Percentiles rank a stretch among this genome's conserved stretches.
These are phyloP conservation scores for Aplidium turbinatum DNA, from an alignment of 23 tunicate species.

Conservation along the genomic window DNA sequence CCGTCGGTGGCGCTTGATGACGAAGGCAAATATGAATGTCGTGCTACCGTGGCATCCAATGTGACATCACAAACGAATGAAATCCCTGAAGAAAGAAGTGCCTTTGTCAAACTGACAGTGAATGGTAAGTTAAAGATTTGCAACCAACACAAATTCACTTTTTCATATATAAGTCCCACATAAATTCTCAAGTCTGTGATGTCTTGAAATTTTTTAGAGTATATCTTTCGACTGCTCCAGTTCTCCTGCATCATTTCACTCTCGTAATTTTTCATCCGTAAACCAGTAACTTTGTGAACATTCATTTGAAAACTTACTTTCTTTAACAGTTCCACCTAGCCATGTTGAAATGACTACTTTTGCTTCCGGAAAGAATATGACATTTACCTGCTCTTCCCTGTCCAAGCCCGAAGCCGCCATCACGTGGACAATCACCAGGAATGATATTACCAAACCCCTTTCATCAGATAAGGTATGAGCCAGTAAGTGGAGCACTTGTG, in stretches of 20 bases:
- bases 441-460: too few species aligned
- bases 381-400: conserved; percentile 61
- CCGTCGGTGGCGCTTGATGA: conserved; percentile 24
- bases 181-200: too few species aligned
- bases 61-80: background rate
- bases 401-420: conserved; percentile 76
- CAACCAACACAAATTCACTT: background rate
- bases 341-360: conserved; percentile 45
- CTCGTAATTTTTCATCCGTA: too few species aligned
- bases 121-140: conserved; percentile 19
- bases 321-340: conserved; percentile 56
- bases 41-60: conserved; percentile 29
- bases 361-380: conserved; percentile 57
- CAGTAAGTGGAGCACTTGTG: too few species aligned
- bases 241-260: too few species aligned
- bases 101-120: conserved; percentile 27
- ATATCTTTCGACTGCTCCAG: too few species aligned
- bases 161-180: too few species aligned
- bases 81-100: conserved; percentile 32
- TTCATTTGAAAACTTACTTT: too few species aligned
- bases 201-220: too few species aligned
- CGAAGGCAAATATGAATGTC: conserved; percentile 37
- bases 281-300: background rate
- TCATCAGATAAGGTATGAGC: too few species aligned
- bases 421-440: conserved; percentile 40